Base-by-base conservation (phyloP, 2,888 invertebrate genomes). In the Arge pagana region DNA sequence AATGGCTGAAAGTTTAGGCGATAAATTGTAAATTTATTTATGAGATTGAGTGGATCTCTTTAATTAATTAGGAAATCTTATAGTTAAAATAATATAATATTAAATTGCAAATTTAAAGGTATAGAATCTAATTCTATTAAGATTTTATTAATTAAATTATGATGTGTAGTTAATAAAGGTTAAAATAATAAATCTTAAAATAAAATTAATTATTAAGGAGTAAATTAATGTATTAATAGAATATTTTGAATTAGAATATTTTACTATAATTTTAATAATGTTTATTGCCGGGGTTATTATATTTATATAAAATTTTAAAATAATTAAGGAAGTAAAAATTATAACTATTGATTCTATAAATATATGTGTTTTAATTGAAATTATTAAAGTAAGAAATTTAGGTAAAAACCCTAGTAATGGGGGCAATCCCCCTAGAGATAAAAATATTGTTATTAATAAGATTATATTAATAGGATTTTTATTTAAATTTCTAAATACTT, bases 21-120 rank as follows among this genome's bases (percentile, higher is more conserved):
- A 78, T 83, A 83, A 81, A 83, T 78, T 84, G 83, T 83, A 83
- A 84, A 84, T 83, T 80, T 84, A 83, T 82, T 79, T 67, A 82
- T 78, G 77, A 75, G 78, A 81, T 61, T 66, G 68, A 59, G 55
- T n/a, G n/a, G n/a, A 65, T 78, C 77, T 78, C 76, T 80, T 81
- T 82, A 80, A 81, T 78, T 78, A 81, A 60, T 51, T 61, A 58
- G n/a, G n/a, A n/a, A n/a, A 80, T 56, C 58, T 81, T 81, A 80
- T 81, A 82, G 68, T 73, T 80, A 79, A n/a, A 81, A 72, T 59
- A 63, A 60, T 65, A 80, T 81, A 81, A 82, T 77, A 71, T 82
- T 80, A 83, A 82, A 83, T 80, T 84, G 83, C 82, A 84, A 83
- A 79, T 83, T 81, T 83, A 74, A 77, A 77, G 77, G 71, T 72